phyloP scores from a whole-genome alignment of 92 coral and sea anemone genomes.

The Phenganax stokvisi region DNA sequence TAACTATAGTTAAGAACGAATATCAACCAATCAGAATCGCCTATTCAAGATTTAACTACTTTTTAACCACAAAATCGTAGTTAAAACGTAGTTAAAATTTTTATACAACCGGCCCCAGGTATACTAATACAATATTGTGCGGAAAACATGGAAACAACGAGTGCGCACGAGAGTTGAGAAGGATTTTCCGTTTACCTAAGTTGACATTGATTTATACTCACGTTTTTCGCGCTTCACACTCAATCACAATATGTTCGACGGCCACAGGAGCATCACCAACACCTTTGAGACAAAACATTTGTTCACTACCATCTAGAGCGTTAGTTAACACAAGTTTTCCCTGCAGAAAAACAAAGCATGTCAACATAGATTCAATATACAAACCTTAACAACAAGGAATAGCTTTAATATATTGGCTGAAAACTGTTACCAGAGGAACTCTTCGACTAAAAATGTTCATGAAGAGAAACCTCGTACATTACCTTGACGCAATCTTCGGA shows the following conservation, averaged over 20 bases:
- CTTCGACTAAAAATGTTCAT: not conserved
- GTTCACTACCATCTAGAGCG: constrained; percentile 78
- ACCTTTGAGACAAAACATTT: constrained; percentile 66
- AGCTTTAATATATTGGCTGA: not conserved
- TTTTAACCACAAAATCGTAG: no score
- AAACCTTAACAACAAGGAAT: not conserved
- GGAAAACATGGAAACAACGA: no score
- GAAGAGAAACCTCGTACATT: not conserved
- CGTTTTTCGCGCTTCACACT: constrained; percentile 81
- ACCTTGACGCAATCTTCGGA: constrained; percentile 77
- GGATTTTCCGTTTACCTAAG: not conserved
- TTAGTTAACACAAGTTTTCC: constrained; percentile 74
- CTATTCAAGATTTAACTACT: no score
- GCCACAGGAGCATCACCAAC: constrained; percentile 86
- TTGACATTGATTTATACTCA: constrained; percentile 18
- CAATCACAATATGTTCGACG: constrained; percentile 72
- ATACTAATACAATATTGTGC: no score
- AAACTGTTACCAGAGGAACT: no score
- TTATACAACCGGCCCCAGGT: no score
- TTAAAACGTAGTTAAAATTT: no score
- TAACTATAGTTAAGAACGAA: no score
- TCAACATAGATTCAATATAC: not conserved
- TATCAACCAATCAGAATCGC: no score
- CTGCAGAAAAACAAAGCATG: constrained; percentile 44
- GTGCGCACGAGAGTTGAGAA: not conserved